phyloP scores from a whole-genome alignment of 2,797 vertebrate species.

The Sternotherus odoratus region DNA sequence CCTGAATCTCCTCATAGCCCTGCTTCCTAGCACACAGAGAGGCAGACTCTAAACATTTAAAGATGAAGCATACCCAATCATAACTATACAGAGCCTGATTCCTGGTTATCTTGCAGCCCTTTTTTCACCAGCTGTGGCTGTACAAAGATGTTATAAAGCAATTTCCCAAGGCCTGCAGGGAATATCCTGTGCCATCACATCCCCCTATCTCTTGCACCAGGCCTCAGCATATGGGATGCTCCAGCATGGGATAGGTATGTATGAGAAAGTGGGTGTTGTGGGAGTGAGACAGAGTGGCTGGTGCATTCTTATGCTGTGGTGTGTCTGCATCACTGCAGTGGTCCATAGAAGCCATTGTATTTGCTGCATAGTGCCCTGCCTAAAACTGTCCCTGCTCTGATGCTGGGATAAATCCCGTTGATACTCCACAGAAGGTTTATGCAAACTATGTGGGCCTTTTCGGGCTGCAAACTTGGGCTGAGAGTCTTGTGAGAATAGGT shows the following conservation, averaged over 20 bases:
- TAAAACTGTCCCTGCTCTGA: not conserved
- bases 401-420: not conserved
- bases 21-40: not conserved
- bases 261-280: not conserved
- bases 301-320: not conserved
- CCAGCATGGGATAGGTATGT: not conserved
- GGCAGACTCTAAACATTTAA: not conserved
- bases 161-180: not conserved
- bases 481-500: not conserved
- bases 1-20: not conserved
- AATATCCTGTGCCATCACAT: not conserved
- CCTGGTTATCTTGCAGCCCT: not conserved
- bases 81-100: not conserved
- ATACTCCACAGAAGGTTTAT: not conserved
- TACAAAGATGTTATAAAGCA: not conserved
- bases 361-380: accelerated
- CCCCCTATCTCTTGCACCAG: not conserved
- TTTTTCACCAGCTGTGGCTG: not conserved
- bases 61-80: not conserved
- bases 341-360: not conserved
- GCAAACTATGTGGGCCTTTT: not conserved
- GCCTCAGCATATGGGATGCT: not conserved
- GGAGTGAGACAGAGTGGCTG: not conserved
- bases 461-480: not conserved
- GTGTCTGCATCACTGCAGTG: not conserved